phyloP scores from a whole-genome alignment of 2,113 vertebrate species.

The Gavialis gangeticus region DNA sequence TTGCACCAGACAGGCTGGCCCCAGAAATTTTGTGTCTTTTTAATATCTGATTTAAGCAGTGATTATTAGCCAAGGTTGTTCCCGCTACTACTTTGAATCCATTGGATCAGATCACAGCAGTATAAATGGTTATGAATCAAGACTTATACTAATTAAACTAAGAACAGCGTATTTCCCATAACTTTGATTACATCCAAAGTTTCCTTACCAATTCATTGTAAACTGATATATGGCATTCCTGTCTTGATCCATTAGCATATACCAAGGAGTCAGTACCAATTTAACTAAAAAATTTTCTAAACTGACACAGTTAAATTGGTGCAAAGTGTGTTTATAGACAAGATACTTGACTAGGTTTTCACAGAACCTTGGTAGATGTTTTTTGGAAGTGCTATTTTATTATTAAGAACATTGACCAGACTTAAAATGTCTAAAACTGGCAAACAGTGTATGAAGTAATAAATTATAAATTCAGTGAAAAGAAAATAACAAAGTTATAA shows the following conservation, averaged over 20 bases:
- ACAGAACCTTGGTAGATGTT: not conserved
- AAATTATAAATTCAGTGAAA: not conserved
- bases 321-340: not conserved
- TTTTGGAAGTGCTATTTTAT: not conserved
- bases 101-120: not conserved
- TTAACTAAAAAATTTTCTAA: not conserved
- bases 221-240: not conserved
- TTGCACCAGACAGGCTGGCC: conserved; percentile 63
- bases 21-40: conserved; percentile 67
- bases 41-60: conserved; percentile 48
- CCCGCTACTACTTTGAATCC: conserved; percentile 18
- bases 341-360: not conserved
- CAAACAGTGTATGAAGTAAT: not conserved
- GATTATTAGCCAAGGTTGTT: conserved; percentile 39
- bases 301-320: not conserved
- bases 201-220: not conserved
- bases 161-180: not conserved
- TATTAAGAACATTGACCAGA: not conserved
- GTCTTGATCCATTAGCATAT: not conserved
- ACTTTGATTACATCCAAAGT: not conserved
- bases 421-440: not conserved
- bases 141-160: not conserved
- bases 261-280: not conserved
- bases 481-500: not conserved
- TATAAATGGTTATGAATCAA: conserved; percentile 2